Conservation (phyloP, 2,888 invertebrate species). For the Melanophora roralis region DNA sequence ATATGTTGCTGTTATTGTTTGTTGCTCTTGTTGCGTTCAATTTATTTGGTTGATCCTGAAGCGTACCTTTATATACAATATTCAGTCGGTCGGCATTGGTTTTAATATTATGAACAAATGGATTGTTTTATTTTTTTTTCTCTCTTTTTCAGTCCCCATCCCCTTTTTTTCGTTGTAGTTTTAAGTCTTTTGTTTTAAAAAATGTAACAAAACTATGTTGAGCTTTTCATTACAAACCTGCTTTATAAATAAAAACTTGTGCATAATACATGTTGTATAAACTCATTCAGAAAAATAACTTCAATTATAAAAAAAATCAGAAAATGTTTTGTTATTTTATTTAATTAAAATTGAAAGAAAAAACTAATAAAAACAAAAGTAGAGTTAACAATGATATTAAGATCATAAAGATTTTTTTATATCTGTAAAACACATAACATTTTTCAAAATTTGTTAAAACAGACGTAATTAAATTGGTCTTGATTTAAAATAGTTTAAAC, state of each 20-base stretch:
- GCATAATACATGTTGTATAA: neutral
- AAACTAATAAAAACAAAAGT: neutral
- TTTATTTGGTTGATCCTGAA: slow-evolving; percentile 50
- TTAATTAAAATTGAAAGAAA: slow-evolving; percentile 9
- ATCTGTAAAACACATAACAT: no score
- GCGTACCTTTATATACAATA: slow-evolving; percentile 29
- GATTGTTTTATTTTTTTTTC: neutral
- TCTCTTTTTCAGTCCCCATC: neutral
- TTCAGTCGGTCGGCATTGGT: slow-evolving; percentile 43
- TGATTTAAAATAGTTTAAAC: no score
- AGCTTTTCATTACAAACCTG: no score
- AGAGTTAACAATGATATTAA: no score
- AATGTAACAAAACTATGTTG: slow-evolving; percentile 27
- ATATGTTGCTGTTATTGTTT: neutral
- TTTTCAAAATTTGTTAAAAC: no score
- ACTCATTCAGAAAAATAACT: slow-evolving; percentile 33
- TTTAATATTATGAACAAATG: slow-evolving; percentile 48
- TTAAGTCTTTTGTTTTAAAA: neutral
- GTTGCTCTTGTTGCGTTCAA: slow-evolving; percentile 23
- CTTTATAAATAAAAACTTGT: slow-evolving; percentile 26
- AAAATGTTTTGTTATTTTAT: slow-evolving; percentile 5
- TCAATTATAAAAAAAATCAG: neutral
- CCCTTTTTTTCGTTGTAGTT: neutral
- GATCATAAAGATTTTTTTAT: no score
- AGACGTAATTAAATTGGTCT: no score